Conservation (phyloP, 2,888 invertebrate species). For the Fragum fragum region DNA sequence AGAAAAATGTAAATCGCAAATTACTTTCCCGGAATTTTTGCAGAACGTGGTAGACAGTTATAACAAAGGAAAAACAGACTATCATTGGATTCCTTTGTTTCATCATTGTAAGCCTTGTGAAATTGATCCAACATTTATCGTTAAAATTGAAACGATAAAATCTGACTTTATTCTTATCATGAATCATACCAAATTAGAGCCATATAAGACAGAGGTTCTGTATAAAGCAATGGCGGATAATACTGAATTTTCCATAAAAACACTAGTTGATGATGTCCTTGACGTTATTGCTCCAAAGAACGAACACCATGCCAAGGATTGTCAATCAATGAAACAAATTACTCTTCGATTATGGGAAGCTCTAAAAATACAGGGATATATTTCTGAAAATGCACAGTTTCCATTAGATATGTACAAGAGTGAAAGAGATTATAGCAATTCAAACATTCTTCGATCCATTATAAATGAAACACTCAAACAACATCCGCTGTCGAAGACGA, state of each 20-base stretch:
- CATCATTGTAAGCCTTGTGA: not conserved
- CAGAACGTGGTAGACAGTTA: not conserved
- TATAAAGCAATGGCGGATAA: not conserved
- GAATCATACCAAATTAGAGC: not conserved
- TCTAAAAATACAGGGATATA: not conserved
- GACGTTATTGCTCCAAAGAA: not conserved
- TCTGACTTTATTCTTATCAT: not conserved
- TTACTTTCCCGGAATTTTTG: not conserved
- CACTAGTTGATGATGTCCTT: not conserved
- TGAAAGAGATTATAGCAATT: not conserved
- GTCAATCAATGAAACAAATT: not conserved
- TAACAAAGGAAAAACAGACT: not conserved
- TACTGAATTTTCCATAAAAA: not conserved
- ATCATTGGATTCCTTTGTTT: not conserved
- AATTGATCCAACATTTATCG: not conserved
- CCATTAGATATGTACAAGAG: not conserved
- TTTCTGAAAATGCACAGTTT: not conserved
- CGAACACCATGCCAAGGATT: not conserved
- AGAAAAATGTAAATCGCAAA: not conserved
- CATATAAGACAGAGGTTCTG: not conserved
- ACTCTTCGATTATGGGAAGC: not conserved
- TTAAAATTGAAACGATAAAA: not conserved
- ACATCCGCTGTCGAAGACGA: not conserved
- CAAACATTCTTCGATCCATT: not conserved
- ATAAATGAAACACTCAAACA: not conserved